Evolutionary conservation across 2,797 vertebrate species (phyloP).

Genomic region (Lutjanus campechanus): DNA sequence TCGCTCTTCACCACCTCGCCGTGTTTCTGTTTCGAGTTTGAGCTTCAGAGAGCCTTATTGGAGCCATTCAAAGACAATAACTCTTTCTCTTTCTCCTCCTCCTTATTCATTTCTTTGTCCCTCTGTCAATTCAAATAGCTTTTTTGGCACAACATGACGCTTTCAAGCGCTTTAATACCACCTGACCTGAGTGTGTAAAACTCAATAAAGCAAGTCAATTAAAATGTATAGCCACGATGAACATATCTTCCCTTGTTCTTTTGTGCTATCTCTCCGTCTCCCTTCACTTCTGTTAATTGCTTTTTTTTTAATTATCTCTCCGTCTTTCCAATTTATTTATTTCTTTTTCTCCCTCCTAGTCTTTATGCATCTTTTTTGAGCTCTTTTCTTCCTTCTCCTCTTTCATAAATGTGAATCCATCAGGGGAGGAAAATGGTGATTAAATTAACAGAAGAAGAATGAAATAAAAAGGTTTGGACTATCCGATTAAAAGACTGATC

Average conservation of each 20-base stretch:
- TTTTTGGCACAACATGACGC: background rate
- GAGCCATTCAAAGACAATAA: constrained; percentile 41
- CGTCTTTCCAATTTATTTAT: background rate
- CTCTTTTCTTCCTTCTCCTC: background rate
- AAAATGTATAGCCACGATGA: background rate
- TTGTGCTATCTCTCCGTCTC: background rate
- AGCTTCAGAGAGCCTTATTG: constrained; percentile 45
- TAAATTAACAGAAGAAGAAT: too few species aligned
- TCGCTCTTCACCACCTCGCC: constrained; percentile 20
- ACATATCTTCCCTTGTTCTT: background rate
- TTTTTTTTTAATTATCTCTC: background rate
- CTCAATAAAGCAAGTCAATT: constrained; percentile 2
- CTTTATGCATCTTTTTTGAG: background rate
- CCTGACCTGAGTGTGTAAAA: constrained; percentile 7
- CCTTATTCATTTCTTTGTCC: constrained; percentile 1
- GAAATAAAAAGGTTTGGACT: too few species aligned
- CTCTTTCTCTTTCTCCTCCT: background rate
- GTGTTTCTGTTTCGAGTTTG: constrained; percentile 29
- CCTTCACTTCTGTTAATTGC: background rate
- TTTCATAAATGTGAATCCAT: constrained; percentile 14
- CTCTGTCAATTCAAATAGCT: background rate
- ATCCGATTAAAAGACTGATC: too few species aligned
- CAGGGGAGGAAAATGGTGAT: background rate
- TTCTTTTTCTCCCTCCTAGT: background rate
- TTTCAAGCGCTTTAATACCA: background rate